These are phyloP conservation scores for Morinoia aosen DNA, from an alignment of 2,888 invertebrate genomes.

Conservation along the genomic window DNA sequence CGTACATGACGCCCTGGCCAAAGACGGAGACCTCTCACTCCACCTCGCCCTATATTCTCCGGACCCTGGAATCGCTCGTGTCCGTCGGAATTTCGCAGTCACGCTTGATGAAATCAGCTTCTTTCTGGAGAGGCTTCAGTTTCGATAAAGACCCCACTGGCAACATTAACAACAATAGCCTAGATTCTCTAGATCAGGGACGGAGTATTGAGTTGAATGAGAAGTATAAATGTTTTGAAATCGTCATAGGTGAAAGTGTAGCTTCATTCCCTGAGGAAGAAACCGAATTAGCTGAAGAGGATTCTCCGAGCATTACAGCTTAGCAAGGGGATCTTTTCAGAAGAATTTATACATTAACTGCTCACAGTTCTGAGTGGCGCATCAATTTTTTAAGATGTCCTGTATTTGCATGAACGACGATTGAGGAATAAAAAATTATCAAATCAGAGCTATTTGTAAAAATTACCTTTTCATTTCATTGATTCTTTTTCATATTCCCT, in stretches of 20 bases:
- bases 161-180: conserved; percentile 21
- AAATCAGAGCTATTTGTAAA: neutral
- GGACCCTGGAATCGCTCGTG: conserved; percentile 64
- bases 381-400: neutral
- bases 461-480: neutral
- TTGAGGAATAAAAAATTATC: neutral
- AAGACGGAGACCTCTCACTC: conserved; percentile 57
- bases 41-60: conserved; percentile 61
- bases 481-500: neutral
- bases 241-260: conserved; percentile 1
- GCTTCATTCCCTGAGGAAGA: conserved; percentile 15
- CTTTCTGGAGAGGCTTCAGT: conserved; percentile 42
- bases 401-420: neutral
- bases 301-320: neutral
- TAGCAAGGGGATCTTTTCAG: neutral
- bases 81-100: conserved; percentile 64
- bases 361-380: neutral
- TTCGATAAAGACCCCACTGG: neutral
- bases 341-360: neutral
- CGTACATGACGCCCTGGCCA: conserved; percentile 59
- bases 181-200: neutral
- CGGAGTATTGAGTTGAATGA: conserved; percentile 34
- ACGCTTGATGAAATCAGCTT: conserved; percentile 46
- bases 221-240: conserved; percentile 21
- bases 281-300: neutral